Percentiles rank a stretch among this genome's conserved stretches.
Evolutionary conservation across 1,140 invertebrate genomes (phyloP).

Genomic region (Lasioglossum albipes): DNA sequence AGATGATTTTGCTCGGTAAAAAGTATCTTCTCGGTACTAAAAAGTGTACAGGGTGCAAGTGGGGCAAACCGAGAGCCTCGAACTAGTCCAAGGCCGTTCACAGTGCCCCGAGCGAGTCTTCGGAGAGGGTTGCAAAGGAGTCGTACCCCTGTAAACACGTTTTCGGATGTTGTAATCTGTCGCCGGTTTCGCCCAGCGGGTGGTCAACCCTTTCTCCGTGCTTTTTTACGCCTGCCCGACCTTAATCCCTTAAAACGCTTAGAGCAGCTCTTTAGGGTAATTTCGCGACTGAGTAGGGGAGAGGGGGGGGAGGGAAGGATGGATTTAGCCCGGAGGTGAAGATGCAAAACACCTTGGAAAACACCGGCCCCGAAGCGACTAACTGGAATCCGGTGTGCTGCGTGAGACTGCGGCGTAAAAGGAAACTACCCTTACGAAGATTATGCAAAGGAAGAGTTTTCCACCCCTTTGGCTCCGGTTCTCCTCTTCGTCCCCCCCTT

Average conservation of each 20-base stretch:
- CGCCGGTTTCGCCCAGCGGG: conserved; percentile 68
- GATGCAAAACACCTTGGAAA: conserved; percentile 71
- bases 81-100: conserved; percentile 22
- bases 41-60: neutral
- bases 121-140: conserved; percentile 6
- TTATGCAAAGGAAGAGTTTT: conserved; percentile 70
- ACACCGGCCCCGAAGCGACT: conserved; percentile 41
- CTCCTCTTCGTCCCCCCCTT: conserved; percentile 1
- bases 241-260: conserved; percentile 73
- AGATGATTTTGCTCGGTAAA: neutral
- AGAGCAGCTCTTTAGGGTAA: conserved; percentile 73
- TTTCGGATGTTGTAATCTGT: conserved; percentile 66
- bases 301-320: neutral
- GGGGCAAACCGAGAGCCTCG: neutral
- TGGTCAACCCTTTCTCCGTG: conserved; percentile 69
- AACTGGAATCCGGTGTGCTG: conserved; percentile 36
- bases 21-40: neutral
- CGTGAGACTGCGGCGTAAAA: conserved; percentile 59
- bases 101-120: neutral
- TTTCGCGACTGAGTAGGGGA: conserved; percentile 46
- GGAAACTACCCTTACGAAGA: conserved; percentile 70
- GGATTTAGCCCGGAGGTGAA: conserved; percentile 37
- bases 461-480: conserved; percentile 21
- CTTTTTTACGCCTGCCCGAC: conserved; percentile 70
- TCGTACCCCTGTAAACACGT: conserved; percentile 52